phyloP scores from a whole-genome alignment of 2,888 invertebrate species.

The Resseliella maxima region DNA sequence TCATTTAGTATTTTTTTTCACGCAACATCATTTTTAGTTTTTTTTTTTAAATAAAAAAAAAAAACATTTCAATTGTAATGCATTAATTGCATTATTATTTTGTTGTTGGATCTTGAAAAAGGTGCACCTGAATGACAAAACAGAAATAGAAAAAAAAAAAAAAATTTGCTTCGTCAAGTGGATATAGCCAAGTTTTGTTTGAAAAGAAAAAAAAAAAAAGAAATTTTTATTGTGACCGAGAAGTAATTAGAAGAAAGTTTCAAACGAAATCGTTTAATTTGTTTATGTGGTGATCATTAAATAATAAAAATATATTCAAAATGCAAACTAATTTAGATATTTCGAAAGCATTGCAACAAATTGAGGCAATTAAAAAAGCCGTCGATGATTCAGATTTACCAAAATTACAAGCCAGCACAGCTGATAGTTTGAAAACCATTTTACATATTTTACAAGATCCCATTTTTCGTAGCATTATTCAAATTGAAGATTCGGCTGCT shows the following conservation, averaged over 20 bases:
- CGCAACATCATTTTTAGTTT: too few relatives aligned
- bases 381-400: slow-evolving; percentile 87
- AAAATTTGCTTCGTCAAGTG: too few relatives aligned
- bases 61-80: too few relatives aligned
- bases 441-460: slow-evolving; percentile 89
- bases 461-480: slow-evolving; percentile 88
- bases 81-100: too few relatives aligned
- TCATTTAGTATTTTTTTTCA: too few relatives aligned
- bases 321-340: slow-evolving; percentile 74
- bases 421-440: slow-evolving; percentile 84
- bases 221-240: too few relatives aligned
- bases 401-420: slow-evolving; percentile 77
- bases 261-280: background rate
- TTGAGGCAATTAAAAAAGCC: slow-evolving; percentile 88
- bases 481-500: slow-evolving; percentile 89
- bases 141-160: too few relatives aligned
- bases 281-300: background rate
- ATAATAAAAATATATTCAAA: slow-evolving; percentile 46
- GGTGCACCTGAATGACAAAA: too few relatives aligned
- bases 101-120: too few relatives aligned
- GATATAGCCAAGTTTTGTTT: too few relatives aligned
- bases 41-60: too few relatives aligned
- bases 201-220: too few relatives aligned
- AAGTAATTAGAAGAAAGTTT: background rate
- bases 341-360: slow-evolving; percentile 87